phyloP scores from a whole-genome alignment of 2,888 invertebrate species.

The Hypercompe scribonia region DNA sequence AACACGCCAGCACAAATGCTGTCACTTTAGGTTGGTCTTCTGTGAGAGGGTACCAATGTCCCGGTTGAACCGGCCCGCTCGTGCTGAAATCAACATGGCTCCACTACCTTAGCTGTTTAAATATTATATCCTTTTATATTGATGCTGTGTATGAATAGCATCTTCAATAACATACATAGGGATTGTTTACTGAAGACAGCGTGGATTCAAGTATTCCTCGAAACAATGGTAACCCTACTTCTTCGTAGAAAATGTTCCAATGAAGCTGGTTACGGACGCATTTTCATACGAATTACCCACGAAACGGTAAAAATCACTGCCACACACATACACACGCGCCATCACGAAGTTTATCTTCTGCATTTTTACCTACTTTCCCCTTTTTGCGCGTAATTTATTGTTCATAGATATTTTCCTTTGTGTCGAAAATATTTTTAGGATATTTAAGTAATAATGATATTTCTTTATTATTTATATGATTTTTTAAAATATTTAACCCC shows the following conservation, averaged over 20 bases:
- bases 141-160: not conserved
- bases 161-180: not conserved
- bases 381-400: constrained; percentile 48
- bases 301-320: constrained; percentile 49
- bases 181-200: not conserved
- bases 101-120: no score
- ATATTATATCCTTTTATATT: no score
- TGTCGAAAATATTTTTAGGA: constrained; percentile 8
- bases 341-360: constrained; percentile 25
- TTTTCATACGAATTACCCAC: constrained; percentile 63
- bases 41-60: no score
- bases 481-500: not conserved
- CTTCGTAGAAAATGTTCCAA: constrained; percentile 54
- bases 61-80: no score
- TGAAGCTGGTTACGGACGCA: constrained; percentile 54
- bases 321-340: constrained; percentile 35
- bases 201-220: not conserved
- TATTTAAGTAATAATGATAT: not conserved
- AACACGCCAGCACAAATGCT: no score
- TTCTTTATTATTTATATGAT: not conserved
- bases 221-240: constrained; percentile 19
- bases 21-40: no score
- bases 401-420: constrained; percentile 24
- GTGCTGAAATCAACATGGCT: no score
- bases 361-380: constrained; percentile 33